Conservation (phyloP, 2,888 invertebrate species). For the Liposcelis brunnea region DNA sequence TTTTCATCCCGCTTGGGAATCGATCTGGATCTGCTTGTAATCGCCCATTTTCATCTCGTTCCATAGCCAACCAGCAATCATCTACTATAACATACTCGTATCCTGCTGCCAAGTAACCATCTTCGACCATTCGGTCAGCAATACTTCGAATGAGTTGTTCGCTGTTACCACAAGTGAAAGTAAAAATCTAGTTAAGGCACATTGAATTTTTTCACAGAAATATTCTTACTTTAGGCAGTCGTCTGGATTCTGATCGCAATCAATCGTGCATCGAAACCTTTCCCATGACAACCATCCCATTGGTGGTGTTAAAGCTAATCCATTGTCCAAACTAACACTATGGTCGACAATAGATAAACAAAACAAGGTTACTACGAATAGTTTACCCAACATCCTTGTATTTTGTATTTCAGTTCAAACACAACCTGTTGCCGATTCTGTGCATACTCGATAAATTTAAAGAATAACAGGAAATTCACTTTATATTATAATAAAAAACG, state of each 20-base stretch:
- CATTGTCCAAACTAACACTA: slow-evolving; percentile 19
- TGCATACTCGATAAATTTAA: too few relatives aligned
- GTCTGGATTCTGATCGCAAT: slow-evolving; percentile 24
- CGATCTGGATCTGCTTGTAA: slow-evolving; percentile 45
- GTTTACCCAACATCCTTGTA: too few relatives aligned
- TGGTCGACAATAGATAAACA: not conserved
- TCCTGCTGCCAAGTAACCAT: slow-evolving; percentile 51
- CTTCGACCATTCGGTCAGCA: slow-evolving; percentile 41
- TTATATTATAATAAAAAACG: too few relatives aligned
- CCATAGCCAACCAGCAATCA: slow-evolving; percentile 56
- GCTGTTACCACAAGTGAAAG: slow-evolving; percentile 26
- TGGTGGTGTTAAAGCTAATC: slow-evolving; percentile 26
- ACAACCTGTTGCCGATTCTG: too few relatives aligned
- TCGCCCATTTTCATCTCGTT: slow-evolving; percentile 38
- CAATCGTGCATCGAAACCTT: slow-evolving; percentile 24
- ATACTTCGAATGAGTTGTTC: slow-evolving; percentile 42
- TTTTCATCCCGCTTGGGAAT: slow-evolving; percentile 56
- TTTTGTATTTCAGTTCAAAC: too few relatives aligned
- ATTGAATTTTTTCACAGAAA: not conserved
- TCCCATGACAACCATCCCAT: slow-evolving; percentile 30
- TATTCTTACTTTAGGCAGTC: slow-evolving; percentile 15
- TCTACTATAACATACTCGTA: slow-evolving; percentile 58
- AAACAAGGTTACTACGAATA: too few relatives aligned
- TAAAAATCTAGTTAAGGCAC: not conserved
- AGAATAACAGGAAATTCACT: too few relatives aligned